phyloP scores from a whole-genome alignment of 2,113 vertebrate species.

The Ictidomys tridecemlineatus region DNA sequence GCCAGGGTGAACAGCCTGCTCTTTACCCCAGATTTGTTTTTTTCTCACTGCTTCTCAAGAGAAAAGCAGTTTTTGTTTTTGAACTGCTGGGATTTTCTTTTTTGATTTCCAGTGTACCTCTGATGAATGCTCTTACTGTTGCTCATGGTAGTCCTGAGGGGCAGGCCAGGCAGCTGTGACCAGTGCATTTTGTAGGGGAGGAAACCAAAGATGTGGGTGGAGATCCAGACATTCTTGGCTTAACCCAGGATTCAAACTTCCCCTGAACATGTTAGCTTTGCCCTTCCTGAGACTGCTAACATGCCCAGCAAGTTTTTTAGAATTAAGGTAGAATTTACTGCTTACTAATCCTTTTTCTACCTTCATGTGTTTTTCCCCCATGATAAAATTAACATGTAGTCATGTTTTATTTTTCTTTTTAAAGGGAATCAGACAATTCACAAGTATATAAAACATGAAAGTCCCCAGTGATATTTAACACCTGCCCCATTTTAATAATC shows the following conservation, averaged over 20 bases:
- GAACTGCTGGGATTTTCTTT: background rate
- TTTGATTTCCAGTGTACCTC: background rate
- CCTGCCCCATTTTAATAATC: background rate
- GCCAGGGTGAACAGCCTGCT: background rate
- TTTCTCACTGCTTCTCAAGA: background rate
- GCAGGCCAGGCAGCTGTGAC: background rate
- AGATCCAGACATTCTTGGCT: background rate
- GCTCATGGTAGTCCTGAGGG: background rate
- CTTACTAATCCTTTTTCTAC: background rate
- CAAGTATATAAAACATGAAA: background rate
- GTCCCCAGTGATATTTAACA: background rate
- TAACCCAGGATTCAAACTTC: background rate
- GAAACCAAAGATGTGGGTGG: rapidly evolving
- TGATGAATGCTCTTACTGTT: too few relatives aligned
- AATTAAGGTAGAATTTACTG: background rate
- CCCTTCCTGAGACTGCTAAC: background rate
- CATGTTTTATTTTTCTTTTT: background rate
- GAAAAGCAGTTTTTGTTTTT: background rate
- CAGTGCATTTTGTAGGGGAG: background rate
- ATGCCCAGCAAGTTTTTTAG: background rate
- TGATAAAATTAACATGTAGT: background rate
- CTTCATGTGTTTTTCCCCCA: background rate
- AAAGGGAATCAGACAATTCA: background rate
- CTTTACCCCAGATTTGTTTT: background rate
- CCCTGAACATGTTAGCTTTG: rapidly evolving